Base-by-base conservation (phyloP, 1,140 invertebrate species). In the Lasaia peninsularis region DNA sequence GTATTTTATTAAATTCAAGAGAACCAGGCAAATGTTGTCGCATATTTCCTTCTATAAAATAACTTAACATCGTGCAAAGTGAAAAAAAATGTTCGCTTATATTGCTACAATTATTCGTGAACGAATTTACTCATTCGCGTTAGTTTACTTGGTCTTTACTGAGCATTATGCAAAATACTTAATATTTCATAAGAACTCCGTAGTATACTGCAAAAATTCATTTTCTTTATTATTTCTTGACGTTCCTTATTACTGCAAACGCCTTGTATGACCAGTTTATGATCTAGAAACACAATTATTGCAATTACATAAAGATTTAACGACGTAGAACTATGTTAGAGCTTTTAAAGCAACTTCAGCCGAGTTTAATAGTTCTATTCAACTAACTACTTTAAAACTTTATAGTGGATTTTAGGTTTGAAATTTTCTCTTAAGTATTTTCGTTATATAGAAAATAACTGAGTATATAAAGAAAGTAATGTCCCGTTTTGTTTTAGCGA, bases 251-350 rank as follows among this genome's bases (percentile, higher is more conserved):
- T n/a, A 88, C 79, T 40, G 85, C 85, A 60, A 88, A 88, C 0
- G 78, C 81, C 71, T 88, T 88, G 55, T 88, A 88, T 6, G 85
- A 70, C 85, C 85, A 88, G 68, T 88, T 88, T 63, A 88, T 88
- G 21, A 88, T 75, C 84, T 88, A 81, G 54, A 88, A 87, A 40
- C 56, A 60, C 69, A 68, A 49, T 20, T 7, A 57, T 60, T 28
- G 16, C 18, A 35, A 35, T 35, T 40, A 35, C 20, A 40, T 18
- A 21, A 55, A 21, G 34, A 37, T 55, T 55, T 35, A 21, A 35
- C 14, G 49, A 44, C 40, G 14, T 21, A 44, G 40, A 44, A 44
- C 40, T 48, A 44, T 18, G 34, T 33, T 50, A 57, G 21, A 20
- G 28, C 44, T 14, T 33, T 55, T 35, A 55, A 24, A 54, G 49